These are phyloP conservation scores for Strongylocentrotus purpuratus DNA, from an alignment of 35 echinoderm and acorn worm species.

Conservation along the genomic window DNA sequence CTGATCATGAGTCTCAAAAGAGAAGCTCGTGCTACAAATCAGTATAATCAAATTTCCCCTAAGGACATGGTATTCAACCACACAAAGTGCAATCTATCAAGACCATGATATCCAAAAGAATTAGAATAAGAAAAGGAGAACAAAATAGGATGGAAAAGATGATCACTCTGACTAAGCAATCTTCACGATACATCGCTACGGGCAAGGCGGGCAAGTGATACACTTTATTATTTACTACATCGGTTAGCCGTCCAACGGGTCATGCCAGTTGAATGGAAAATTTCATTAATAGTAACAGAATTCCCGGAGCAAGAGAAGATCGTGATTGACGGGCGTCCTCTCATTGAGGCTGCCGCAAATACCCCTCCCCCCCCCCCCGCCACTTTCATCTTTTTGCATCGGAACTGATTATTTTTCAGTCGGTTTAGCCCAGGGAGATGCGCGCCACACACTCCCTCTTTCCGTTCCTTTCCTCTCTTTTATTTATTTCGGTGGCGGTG, in stretches of 20 bases:
- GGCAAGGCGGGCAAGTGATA: slow-evolving; percentile 14
- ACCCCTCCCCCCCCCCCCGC: not conserved
- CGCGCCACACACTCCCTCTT: not conserved
- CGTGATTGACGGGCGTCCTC: slow-evolving; percentile 21
- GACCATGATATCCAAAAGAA: not conserved
- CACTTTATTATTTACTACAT: slow-evolving; percentile 11
- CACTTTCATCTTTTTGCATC: slow-evolving; percentile 27
- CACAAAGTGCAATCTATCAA: not conserved
- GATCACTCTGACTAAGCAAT: slow-evolving; percentile 2
- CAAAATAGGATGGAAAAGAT: not conserved
- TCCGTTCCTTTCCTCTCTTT: not conserved
- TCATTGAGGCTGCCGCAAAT: slow-evolving; percentile 7
- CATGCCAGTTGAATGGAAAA: slow-evolving; percentile 20
- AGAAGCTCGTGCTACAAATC: not conserved
- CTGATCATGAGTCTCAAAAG: not conserved
- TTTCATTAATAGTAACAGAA: slow-evolving; percentile 40
- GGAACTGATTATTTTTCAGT: slow-evolving; percentile 34
- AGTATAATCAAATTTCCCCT: slow-evolving; percentile 3
- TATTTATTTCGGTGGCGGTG: not conserved
- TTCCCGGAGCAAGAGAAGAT: not conserved
- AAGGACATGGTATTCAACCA: not conserved
- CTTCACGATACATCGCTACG: not conserved
- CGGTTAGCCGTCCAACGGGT: not conserved
- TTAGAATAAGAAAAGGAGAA: slow-evolving; percentile 2
- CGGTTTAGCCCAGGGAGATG: not conserved